Evolutionary conservation across 2,888 invertebrate genomes (phyloP), one percentile per base, ranked within the genome.

Genomic region (Adela reaumurella): DNA sequence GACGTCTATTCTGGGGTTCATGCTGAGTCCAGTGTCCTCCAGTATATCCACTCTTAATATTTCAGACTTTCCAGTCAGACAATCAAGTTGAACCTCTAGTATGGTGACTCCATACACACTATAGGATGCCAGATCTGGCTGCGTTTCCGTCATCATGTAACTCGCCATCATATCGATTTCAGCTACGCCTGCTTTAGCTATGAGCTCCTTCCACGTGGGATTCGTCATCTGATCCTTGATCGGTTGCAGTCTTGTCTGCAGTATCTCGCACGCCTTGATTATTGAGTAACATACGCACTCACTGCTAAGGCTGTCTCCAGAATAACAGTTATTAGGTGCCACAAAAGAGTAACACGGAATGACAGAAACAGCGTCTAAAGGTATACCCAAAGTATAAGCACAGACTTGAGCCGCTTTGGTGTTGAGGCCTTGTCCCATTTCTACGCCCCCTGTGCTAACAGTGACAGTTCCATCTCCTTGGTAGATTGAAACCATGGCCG

Each of bases 351-450:
- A 82, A 45, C 74, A 73, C 1, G 88, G 82, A 54, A 87, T 80
- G 1, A 90, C 73, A 1, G 70, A 72, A 1, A 91, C 74, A 54
- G 73, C 62, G 0, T 83, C 79, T 18, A 90, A 51, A 0, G 87
- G 83, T 50, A 93, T 84, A 0, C 86, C 87, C 16, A 94, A 64
- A 24, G 83, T 81, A 57, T 88, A 82, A 0, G 92, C 92, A 49
- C 84, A 87, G 0, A 90, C 87, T 77, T 91, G 91, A 2, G 86
- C 85, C 0, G 81, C 86, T 80, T 91, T 92, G 0, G 91, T 91
- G 54, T 91, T 88, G 35, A 90, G 78, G 0, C 92, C 92, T 76
- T 92, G 92, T 0, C 92, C 92, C 71, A 86, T 83, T 68, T 89
- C 89, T 45, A 86, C 73, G 1, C 88, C 89, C 3, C 86, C 87